Conservation (phyloP, 92 coral and sea anemone genomes). For the Micromussa lordhowensis region DNA sequence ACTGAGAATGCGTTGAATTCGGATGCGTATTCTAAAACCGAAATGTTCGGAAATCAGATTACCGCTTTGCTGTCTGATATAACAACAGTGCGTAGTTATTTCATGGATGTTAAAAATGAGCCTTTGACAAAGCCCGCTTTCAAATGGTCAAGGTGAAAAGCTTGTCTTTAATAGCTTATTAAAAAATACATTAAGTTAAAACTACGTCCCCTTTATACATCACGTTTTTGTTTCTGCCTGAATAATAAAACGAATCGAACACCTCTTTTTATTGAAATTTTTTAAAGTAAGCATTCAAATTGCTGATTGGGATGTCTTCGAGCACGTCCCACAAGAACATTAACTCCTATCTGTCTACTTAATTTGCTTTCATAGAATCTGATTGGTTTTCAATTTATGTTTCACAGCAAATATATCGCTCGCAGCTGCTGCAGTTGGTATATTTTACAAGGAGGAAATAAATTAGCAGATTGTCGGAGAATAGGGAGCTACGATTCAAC, state of each 20-base stretch:
- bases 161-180: neutral
- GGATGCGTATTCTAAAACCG: neutral
- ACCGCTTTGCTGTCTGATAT: neutral
- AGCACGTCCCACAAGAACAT: constrained; percentile 6
- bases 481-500: neutral
- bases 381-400: constrained; percentile 29
- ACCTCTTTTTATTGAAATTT: neutral
- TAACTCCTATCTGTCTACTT: constrained; percentile 13
- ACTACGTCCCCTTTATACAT: neutral
- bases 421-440: constrained; percentile 9
- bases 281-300: neutral
- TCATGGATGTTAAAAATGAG: neutral
- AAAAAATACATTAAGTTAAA: constrained; percentile 11
- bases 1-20: neutral
- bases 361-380: constrained; percentile 20
- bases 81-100: neutral
- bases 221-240: constrained; percentile 1
- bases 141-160: neutral
- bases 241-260: neutral
- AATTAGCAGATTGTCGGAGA: neutral
- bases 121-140: neutral
- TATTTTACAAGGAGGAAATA: neutral
- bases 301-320: neutral
- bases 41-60: neutral
- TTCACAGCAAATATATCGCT: neutral